Evolutionary conservation across 1,140 invertebrate species (phyloP), one percentile per base, ranked within the genome.

Genomic region (Caenorhabditis latens): DNA sequence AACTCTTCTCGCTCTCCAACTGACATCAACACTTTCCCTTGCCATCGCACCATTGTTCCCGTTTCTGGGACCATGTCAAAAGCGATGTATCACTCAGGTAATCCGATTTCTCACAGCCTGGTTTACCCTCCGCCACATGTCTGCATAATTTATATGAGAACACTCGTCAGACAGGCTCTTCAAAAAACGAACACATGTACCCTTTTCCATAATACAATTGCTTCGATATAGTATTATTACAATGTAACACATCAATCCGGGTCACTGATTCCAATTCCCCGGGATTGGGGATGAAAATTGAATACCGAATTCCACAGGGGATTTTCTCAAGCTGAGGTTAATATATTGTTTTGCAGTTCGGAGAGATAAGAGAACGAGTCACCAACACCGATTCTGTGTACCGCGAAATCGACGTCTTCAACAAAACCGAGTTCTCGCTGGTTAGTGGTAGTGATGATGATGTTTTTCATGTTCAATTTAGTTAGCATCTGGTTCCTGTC

Each of bases 131-230:
- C n/a, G 71, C 71, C 71, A 79, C 46, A 79, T 79, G 46, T 79
- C n/a, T 14, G 71, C 71, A 79, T 79, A 79, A 79, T 79, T 79
- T 79, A 79, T 79, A 79, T 79, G 71, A 50, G 71, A 79, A 79
- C 46, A 40, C 71, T 79, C 13, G 24, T 71, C 43, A 5, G 0
- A 7, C n/a, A 24, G 46, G 71, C 46, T 48, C 71, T 79, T 24
- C n/a, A 79, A 79, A 79, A 79, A 79, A 24, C 16, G 46, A 50
- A 53, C 46, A 79, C n/a, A 40, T 79, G 71, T 79, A 46, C 32
- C 61, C 61, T 71, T 71, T 9, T 40, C n/a, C n/a, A 14, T 65
- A 65, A 65, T 71, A 14, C 42, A 71, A 46, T 71, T 71, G 16
- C 13, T 71, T 40, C 0, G 24, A 65, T 65, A 65, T 65, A 65